Percentiles rank a stretch among this genome's conserved stretches.
Evolutionary conservation across 2,888 invertebrate genomes (phyloP).

Genomic region (Acholoe squamosa): DNA sequence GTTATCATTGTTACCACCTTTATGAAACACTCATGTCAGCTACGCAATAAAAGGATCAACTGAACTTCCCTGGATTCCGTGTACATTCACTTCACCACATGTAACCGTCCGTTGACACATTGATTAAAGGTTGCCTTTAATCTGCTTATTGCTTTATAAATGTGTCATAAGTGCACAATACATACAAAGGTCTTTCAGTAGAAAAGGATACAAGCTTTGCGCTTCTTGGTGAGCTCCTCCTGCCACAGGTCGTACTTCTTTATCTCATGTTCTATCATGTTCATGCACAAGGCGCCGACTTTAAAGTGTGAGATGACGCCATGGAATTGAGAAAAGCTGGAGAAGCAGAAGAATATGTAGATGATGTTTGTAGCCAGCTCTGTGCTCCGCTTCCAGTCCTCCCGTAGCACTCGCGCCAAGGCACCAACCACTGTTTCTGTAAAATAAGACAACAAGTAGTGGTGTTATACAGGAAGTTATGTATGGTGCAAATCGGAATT

Average conservation of each 20-base stretch:
- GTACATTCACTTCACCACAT: no score
- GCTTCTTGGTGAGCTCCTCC: conserved; percentile 83
- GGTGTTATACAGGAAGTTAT: no score
- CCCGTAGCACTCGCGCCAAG: conserved; percentile 95
- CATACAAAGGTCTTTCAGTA: no score
- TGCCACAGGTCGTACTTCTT: conserved; percentile 96
- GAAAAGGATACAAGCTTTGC: conserved; percentile 74
- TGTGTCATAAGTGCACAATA: no score
- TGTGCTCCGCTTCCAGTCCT: conserved; percentile 98
- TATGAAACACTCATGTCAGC: no score
- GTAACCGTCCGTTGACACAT: no score
- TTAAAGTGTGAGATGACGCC: conserved; percentile 97
- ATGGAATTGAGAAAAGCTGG: conserved; percentile 97
- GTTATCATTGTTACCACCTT: no score
- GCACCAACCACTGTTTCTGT: conserved; percentile 95
- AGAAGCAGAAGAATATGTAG: conserved; percentile 98
- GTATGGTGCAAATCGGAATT: no score
- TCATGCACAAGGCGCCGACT: conserved; percentile 91
- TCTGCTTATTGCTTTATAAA: no score
- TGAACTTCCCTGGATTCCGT: no score
- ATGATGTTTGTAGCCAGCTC: conserved; percentile 98
- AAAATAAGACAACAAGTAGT: conserved; percentile 61
- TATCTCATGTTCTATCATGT: conserved; percentile 96
- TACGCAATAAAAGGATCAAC: no score
- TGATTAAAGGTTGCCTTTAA: no score